Base-by-base conservation (phyloP, 2,797 vertebrate genomes). In the Hyperoplus lanceolatus region DNA sequence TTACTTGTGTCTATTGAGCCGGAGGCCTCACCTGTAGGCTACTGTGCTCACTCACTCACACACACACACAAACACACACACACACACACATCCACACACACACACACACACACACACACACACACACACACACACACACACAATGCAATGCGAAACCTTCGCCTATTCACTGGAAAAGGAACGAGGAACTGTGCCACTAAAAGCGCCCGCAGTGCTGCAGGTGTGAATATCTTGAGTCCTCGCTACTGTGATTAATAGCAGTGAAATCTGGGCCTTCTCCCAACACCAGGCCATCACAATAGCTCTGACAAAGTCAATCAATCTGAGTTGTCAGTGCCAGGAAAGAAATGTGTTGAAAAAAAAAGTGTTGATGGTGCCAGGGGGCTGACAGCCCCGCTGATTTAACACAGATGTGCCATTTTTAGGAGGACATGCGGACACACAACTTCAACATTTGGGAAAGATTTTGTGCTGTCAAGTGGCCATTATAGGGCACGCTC, bases 121-220 rank as follows among this genome's bases (percentile, higher is more conserved):
- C 21, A 21, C 21, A 21, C 16, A 16, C 36, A 13, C 29, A 57
- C 92, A 90, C 88, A 90, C 91, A 88, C 72, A 16, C 77, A 90
- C 90, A 91, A 93, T 93, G 95, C 94, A 96, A 96, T 83, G 91
- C 94, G 95, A 95, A 93, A 95, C 92, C 94, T 83, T 67, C 5
- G 85, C 73, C 91, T 94, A 80, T 89, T 91, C 79, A 90, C 79
- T 88, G 90, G 84, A 90, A 83, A 89, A 85, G 83, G 75, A 89
- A 94, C 85, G 84, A 93, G 93, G 91, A 94, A 89, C 60, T 67
- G 83, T 77, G 64, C 91, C 90, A 93, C 91, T 90, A 71, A 92
- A 93, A 21, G 82, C 63, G 95, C 96, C 95, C 94, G 93, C 87
- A 93, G 94, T 91, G 84, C 4, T 94, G 79, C 96, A 96, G 96